These are phyloP conservation scores for Oreortyx pictus DNA, from an alignment of 2,797 vertebrate genomes.

Conservation along the genomic window DNA sequence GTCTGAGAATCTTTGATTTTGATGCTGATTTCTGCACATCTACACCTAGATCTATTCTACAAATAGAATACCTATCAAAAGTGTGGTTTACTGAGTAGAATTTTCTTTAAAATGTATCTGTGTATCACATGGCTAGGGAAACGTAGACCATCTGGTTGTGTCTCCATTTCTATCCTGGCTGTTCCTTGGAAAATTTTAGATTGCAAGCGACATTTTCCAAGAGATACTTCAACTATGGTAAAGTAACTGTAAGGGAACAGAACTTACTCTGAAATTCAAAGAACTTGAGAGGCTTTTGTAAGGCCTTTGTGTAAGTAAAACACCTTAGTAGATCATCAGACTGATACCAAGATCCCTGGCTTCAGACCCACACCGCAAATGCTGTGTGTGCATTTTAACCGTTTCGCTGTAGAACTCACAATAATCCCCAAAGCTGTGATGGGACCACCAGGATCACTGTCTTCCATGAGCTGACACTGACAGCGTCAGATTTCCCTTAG, in stretches of 20 bases:
- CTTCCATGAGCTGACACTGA: fast-evolving
- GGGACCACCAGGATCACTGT: not conserved
- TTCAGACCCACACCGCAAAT: not conserved
- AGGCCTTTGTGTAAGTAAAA: not conserved
- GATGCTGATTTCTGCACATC: not conserved
- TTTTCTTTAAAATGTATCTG: not conserved
- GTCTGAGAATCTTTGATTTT: not conserved
- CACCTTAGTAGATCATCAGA: not conserved
- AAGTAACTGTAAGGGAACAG: not conserved
- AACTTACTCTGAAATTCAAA: not conserved
- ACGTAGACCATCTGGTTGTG: fast-evolving
- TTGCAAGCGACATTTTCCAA: not conserved
- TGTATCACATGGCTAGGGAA: not conserved
- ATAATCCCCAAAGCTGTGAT: not conserved
- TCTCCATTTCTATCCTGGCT: not conserved
- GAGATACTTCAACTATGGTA: not conserved
- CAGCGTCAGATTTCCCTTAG: not conserved
- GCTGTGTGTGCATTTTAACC: not conserved
- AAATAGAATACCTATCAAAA: not conserved
- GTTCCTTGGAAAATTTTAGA: not conserved
- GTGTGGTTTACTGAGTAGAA: not conserved
- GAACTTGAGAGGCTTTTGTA: not conserved
- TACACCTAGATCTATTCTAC: not conserved
- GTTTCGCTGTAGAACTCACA: not conserved
- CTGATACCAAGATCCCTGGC: not conserved